Conservation (phyloP, 2,797 vertebrate species). For the Poeciliopsis infans region DNA sequence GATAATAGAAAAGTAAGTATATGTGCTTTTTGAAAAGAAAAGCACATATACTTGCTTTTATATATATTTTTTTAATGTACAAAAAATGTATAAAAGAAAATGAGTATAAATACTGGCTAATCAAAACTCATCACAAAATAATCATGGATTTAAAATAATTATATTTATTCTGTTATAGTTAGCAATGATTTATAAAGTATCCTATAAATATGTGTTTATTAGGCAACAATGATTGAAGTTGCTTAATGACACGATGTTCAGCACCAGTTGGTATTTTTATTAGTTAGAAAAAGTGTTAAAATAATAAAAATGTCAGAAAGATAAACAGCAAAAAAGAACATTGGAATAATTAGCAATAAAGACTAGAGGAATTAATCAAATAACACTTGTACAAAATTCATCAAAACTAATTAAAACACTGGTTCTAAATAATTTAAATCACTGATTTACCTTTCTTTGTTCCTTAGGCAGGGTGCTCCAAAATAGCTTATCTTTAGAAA, state of each 20-base stretch:
- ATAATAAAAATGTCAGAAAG: constrained; percentile 45
- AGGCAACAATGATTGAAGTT: constrained; percentile 20
- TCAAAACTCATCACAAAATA: neutral
- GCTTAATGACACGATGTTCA: constrained; percentile 6
- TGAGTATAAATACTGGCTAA: neutral
- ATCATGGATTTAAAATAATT: neutral
- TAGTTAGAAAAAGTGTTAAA: constrained; percentile 41
- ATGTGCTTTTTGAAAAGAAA: neutral
- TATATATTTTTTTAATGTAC: too few species aligned
- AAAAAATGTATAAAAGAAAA: neutral
- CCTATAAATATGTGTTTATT: neutral
- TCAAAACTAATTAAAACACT: constrained; percentile 66
- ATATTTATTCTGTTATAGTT: neutral
- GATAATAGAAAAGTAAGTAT: neutral
- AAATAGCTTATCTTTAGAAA: constrained; percentile 51
- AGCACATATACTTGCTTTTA: too few species aligned
- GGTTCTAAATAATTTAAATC: constrained; percentile 47
- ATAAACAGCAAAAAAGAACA: constrained; percentile 44
- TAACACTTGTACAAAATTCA: constrained; percentile 27
- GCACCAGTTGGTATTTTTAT: constrained; percentile 41
- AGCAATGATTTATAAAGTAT: constrained; percentile 1
- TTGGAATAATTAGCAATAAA: constrained; percentile 58
- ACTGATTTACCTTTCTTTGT: constrained; percentile 20
- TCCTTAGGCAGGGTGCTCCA: constrained; percentile 38
- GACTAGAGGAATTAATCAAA: constrained; percentile 36